Evolutionary conservation across 2,113 vertebrate species (phyloP), one percentile per base, ranked within the genome.

Genomic region (Strix uralensis): DNA sequence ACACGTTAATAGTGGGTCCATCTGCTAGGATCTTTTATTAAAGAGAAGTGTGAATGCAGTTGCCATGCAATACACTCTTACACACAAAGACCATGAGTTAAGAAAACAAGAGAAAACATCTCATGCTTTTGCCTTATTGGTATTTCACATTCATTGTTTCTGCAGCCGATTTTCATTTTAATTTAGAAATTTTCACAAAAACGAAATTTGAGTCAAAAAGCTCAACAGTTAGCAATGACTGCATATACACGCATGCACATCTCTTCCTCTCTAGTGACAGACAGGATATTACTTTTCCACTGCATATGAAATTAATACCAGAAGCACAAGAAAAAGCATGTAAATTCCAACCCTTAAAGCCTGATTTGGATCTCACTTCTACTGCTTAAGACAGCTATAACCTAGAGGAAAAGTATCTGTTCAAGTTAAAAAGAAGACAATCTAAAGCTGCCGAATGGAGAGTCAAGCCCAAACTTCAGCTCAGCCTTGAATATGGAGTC

Each of bases 11-110:
- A 96, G 95, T 86, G 88, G 94, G 96, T 96, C 98, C 98, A 98
- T 98, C 98, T 98, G 98, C 97, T 94, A 21, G 90, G 88, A 96
- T 96, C 97, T 89, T 95, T 97, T 93, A 96, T 98, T 97, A 97
- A 94, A 89, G 96, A 54, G 44, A 98, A 92, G 98, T 97, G 98
- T 97, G 98, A 98, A 98, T 30, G 96, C 96, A 94, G 98, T 98
- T 98, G 97, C 98, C 98, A 98, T 97, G 98, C 97, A 96, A 92
- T 91, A 83, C 92, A 95, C 97, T 97, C 96, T 97, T 92, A 80
- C 75, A 92, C 97, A 97, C 97, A 96, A 96, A 89, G 96, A 96
- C 74, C 97, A 95, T 7, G 92, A 96, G 90, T 70, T 81, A 88
- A 55, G 3, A 52, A 95, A 95, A 91, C 96, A 95, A 94, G 79